Base-by-base conservation (phyloP, 2,888 invertebrate genomes). In the Altica lythri region DNA sequence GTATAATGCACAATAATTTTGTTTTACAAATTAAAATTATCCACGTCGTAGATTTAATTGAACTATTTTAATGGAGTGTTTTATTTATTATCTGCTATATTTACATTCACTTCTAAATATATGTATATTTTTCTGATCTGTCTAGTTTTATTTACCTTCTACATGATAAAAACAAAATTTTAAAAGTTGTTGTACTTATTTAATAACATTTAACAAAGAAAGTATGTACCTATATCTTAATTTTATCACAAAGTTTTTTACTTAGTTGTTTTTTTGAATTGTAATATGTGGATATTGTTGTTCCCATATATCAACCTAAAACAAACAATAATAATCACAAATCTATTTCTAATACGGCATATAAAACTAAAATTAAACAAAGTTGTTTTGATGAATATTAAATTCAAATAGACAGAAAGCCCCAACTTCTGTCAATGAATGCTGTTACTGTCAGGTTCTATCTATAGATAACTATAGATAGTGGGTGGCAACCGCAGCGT, bases 261-360 rank as follows among this genome's bases (percentile, higher is more conserved):
- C 4, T 61, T 59, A 57, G 55, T 67, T 70, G 35, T 72, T 73
- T 42, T 72, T 62, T 62, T 74, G 72, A 34, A 75, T 74, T 2
- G 64, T 66, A 8, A 75, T 70, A 25, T 70, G 61, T 0, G 75
- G 75, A 61, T 69, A 75, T 46, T 62, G 59, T 42, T 63, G 56
- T 34, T 70, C 63, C 75, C 74, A 76, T 25, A 64, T 60, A 18
- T 63, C 55, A 30, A 76, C 72, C 75, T 75, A 52, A 50, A 69
- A 65, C 6, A 47, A 52, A 55, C n/a, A n/a, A n/a, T n/a, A n/a
- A n/a, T n/a, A n/a, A n/a, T n/a, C n/a, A n/a, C n/a, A n/a, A n/a
- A n/a, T n/a, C n/a, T n/a, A n/a, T n/a, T n/a, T n/a, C n/a, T n/a
- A n/a, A n/a, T n/a, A n/a, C n/a, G n/a, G n/a, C n/a, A n/a, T n/a